Evolutionary conservation across 2,797 vertebrate species (phyloP), one percentile per base, ranked within the genome.

Genomic region (Astyanax mexicanus): DNA sequence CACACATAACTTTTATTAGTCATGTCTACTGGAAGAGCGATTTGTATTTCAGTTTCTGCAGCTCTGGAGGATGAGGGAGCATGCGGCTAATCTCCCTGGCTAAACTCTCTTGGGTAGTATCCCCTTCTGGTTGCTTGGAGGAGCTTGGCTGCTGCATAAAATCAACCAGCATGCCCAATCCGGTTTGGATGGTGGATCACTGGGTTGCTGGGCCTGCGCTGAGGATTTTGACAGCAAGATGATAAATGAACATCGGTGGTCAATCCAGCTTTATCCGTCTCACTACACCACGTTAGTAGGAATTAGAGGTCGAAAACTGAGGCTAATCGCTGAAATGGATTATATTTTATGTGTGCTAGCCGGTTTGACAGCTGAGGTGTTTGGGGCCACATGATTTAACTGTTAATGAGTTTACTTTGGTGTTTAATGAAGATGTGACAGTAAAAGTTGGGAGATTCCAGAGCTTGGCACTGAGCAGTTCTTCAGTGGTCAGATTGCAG

Each of bases 1-100:
- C 55, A 66, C 23, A 54, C 42, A 57, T 75, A 47, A 58, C 57
- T 45, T 67, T 57, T 74, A 67, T 74, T 75, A 75, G 54, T 61
- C 55, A 52, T 23, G 42, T 52, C 35, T 49, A 19, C 21, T 49
- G 64, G 69, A 69, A 49, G 21, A 69, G 19, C 25, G 15, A 75
- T 69, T 55, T 60, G 21, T 29, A 49, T n/a, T n/a, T n/a, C n/a
- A n/a, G 42, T 40, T 67, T 69, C 65, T 13, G 35, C 42, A 61
- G 67, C 42, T 68, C 35, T 42, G 51, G 17, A 40, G 23, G 65
- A 75, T 47, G 58, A 60, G 32, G 42, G 44, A 5, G 29, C 29
- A 32, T 32, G 29, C 29, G 32, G 29, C 29, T 75, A 75, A 35
- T 21, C 27, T 60, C 38, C 55, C 65, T 69, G 54, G 54, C 42